A percentile compares a stretch with the other conserved stretches of the same genome.
Evolutionary conservation across 2,113 vertebrate species (phyloP).

Genomic region (Dermatemys mawii): DNA sequence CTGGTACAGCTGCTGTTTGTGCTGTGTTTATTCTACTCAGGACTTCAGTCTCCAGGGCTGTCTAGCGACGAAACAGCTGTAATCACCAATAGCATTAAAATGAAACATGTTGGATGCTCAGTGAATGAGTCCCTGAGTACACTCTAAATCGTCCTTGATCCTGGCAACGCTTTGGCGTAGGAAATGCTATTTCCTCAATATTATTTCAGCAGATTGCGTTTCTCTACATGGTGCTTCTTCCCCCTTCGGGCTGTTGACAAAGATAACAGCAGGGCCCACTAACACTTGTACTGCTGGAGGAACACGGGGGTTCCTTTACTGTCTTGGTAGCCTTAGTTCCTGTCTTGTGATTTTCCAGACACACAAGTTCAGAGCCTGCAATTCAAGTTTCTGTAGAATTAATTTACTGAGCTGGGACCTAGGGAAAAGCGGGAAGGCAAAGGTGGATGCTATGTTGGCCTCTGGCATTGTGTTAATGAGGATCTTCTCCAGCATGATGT

Average conservation of each 20-base stretch:
- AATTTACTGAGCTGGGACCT: neutral
- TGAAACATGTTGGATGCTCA: neutral
- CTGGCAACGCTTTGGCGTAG: neutral
- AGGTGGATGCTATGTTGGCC: neutral
- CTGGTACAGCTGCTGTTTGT: neutral
- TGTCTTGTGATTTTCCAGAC: neutral
- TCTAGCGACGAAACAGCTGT: neutral
- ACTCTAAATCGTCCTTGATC: neutral
- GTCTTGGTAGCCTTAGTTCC: neutral
- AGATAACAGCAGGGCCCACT: neutral
- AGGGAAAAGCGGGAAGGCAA: neutral
- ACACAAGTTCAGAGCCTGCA: neutral
- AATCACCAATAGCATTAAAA: neutral
- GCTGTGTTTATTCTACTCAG: neutral
- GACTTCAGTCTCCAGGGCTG: neutral
- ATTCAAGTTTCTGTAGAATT: neutral
- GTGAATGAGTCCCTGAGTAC: neutral
- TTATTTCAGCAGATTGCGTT: neutral
- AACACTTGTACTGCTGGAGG: neutral
- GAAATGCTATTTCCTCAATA: neutral
- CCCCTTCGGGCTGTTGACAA: neutral
- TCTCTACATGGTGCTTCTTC: neutral
- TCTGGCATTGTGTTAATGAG: neutral
- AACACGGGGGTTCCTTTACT: neutral
- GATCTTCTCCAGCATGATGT: no score